phyloP scores from a whole-genome alignment of 1,140 invertebrate genomes.

The Hyles vespertilio region DNA sequence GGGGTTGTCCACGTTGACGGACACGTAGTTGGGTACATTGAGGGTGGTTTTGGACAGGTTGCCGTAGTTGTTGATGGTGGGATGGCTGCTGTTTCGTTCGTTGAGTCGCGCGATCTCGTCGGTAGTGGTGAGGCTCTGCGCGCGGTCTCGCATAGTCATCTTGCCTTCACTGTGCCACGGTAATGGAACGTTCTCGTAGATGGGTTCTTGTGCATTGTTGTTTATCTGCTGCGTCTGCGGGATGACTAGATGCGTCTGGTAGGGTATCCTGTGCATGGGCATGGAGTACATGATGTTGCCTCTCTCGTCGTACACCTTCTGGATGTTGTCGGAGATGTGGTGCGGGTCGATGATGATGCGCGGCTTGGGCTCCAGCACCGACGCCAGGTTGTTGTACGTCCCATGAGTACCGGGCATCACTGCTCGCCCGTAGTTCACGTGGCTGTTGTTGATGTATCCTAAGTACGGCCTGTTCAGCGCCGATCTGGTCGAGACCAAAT shows the following conservation, averaged over 20 bases:
- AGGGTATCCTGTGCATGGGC: constrained; percentile 74
- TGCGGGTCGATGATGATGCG: constrained; percentile 67
- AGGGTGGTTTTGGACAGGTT: constrained; percentile 31
- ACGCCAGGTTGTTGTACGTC: constrained; percentile 82
- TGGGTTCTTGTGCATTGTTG: constrained; percentile 79
- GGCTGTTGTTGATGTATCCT: constrained; percentile 59
- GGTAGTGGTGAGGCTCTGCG: constrained; percentile 81
- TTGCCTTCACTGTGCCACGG: constrained; percentile 76
- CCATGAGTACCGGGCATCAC: constrained; percentile 76
- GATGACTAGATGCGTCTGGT: constrained; percentile 69
- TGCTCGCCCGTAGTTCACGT: constrained; percentile 35
- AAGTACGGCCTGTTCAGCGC: constrained; percentile 77
- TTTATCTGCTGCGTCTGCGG: constrained; percentile 59
- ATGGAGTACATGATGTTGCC: constrained; percentile 79
- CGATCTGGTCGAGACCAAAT: constrained; percentile 82
- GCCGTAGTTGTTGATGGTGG: constrained; percentile 46
- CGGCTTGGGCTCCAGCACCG: constrained; percentile 62
- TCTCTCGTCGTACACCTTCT: constrained; percentile 78
- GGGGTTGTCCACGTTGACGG: constrained; percentile 31
- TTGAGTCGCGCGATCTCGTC: constrained; percentile 76
- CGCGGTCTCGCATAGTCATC: constrained; percentile 73
- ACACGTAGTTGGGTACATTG: constrained; percentile 31
- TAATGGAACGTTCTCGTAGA: constrained; percentile 86
- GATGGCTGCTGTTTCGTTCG: constrained; percentile 62
- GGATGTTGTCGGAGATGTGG: constrained; percentile 76